These are phyloP conservation scores for Bombus soroeensis DNA, from an alignment of 1,140 invertebrate species.

Conservation along the genomic window DNA sequence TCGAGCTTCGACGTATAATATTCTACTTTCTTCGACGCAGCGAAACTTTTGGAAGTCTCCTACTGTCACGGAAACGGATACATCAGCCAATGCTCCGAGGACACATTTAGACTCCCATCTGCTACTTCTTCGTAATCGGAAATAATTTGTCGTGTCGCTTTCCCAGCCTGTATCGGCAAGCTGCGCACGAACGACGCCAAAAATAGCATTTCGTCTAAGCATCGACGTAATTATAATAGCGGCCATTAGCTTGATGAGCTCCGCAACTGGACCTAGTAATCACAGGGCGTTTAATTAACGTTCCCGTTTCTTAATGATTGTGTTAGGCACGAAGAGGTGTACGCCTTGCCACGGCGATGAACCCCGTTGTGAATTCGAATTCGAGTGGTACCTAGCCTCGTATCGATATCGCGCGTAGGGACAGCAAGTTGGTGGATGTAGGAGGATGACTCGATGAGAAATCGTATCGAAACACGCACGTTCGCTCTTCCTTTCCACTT, in stretches of 20 bases:
- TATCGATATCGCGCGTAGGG: conserved; percentile 23
- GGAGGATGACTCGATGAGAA: conserved; percentile 39
- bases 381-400: neutral
- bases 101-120: neutral
- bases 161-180: neutral
- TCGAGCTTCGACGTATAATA: neutral
- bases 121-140: conserved; percentile 13
- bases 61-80: too few relatives aligned
- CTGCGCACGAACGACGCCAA: conserved; percentile 4
- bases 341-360: too few relatives aligned
- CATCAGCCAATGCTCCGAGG: neutral
- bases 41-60: neutral
- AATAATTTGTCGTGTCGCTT: conserved; percentile 3
- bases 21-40: neutral
- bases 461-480: conserved; percentile 54
- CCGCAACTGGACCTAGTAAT: neutral
- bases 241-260: conserved; percentile 60
- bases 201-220: conserved; percentile 42
- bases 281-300: conserved; percentile 29
- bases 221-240: conserved; percentile 9
- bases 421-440: conserved; percentile 1
- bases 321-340: neutral
- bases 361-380: too few relatives aligned
- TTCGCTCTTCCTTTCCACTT: conserved; percentile 28
- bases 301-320: conserved; percentile 39